Conservation (phyloP, 2,113 vertebrate species). For the Planiliza haematocheilus region DNA sequence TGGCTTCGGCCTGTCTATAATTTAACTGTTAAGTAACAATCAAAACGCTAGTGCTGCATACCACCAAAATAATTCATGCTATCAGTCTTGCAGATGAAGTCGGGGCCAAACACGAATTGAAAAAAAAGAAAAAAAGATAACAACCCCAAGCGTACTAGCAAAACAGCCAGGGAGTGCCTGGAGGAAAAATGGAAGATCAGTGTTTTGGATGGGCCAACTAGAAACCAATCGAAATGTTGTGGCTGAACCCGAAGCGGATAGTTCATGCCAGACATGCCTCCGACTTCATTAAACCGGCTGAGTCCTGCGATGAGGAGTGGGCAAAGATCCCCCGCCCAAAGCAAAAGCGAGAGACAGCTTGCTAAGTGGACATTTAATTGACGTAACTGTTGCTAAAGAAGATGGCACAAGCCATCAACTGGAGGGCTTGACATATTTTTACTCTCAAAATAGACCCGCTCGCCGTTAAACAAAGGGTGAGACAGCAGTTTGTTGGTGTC, state of each 20-base stretch:
- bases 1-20: no score
- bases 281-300: not conserved
- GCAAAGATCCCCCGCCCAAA: not conserved
- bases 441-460: not conserved
- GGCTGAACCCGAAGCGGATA: not conserved
- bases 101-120: not conserved
- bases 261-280: not conserved
- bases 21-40: no score
- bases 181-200: not conserved
- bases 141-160: not conserved
- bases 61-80: not conserved
- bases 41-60: no score
- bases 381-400: not conserved
- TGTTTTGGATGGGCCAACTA: not conserved
- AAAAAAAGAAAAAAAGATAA: slow-evolving; percentile 3
- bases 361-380: not conserved
- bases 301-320: not conserved
- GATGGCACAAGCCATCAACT: not conserved
- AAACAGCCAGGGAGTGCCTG: not conserved
- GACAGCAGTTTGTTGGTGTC: no score
- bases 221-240: not conserved
- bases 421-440: not conserved
- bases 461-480: no score
- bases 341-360: not conserved
- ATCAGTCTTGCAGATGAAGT: not conserved